Evolutionary conservation across 2,888 invertebrate species (phyloP).

Genomic region (Leucophenga maculata): DNA sequence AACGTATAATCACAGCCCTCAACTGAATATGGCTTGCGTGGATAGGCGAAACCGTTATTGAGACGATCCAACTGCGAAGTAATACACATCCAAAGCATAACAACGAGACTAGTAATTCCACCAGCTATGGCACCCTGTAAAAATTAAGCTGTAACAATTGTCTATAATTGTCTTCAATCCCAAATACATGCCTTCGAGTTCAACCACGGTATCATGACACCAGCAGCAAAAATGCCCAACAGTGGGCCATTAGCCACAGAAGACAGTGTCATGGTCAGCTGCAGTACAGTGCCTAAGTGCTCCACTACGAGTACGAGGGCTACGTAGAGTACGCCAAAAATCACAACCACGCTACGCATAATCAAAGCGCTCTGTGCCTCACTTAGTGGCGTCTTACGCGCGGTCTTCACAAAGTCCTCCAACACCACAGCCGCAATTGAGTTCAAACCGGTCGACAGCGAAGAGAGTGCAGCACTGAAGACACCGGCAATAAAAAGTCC

Average conservation of each 20-base stretch:
- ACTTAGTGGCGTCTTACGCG: constrained; percentile 73
- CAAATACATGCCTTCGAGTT: constrained; percentile 74
- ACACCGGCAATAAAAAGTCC: constrained; percentile 92
- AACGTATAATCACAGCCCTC: constrained; percentile 75
- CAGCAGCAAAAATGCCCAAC: constrained; percentile 80
- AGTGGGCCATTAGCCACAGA: constrained; percentile 80
- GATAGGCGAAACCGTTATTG: constrained; percentile 72
- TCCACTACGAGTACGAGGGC: constrained; percentile 78
- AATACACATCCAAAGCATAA: constrained; percentile 75
- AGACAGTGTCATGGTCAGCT: constrained; percentile 78
- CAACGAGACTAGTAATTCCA: constrained; percentile 73
- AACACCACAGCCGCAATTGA: constrained; percentile 83
- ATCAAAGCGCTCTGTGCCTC: constrained; percentile 76
- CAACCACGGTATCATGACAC: constrained; percentile 80
- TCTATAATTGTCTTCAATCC: neutral
- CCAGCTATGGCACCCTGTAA: constrained; percentile 75
- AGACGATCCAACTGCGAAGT: constrained; percentile 75
- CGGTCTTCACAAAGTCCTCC: constrained; percentile 80
- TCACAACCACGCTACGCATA: constrained; percentile 79
- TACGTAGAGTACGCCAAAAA: constrained; percentile 78
- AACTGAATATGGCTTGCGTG: constrained; percentile 73
- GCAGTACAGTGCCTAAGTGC: constrained; percentile 80
- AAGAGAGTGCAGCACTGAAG: constrained; percentile 91
- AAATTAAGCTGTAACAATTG: neutral
- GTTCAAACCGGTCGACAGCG: constrained; percentile 84